These are phyloP conservation scores for Trichogramma pretiosum DNA, from an alignment of 1,140 invertebrate species.

Conservation along the genomic window DNA sequence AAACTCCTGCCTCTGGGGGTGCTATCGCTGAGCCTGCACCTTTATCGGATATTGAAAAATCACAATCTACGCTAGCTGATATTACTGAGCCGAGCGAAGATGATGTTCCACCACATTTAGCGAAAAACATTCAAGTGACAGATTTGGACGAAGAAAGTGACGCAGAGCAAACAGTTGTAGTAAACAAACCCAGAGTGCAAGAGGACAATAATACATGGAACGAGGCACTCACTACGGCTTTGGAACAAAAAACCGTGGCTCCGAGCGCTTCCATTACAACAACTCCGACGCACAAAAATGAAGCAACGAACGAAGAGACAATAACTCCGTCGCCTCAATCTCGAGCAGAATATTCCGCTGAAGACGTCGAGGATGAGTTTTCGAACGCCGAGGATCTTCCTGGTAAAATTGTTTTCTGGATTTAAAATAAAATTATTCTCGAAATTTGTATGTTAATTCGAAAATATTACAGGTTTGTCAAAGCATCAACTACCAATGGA, in stretches of 20 bases:
- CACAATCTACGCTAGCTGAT: no score
- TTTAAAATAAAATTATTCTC: constrained; percentile 5
- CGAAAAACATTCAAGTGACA: constrained; percentile 21
- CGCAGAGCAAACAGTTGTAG: neutral
- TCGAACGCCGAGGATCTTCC: constrained; percentile 28
- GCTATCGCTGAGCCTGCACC: no score
- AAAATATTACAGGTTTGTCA: constrained; percentile 2
- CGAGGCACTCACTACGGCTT: constrained; percentile 29
- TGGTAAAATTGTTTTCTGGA: constrained; percentile 15
- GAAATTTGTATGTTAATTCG: no score
- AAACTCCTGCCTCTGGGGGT: neutral
- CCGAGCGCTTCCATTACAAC: constrained; percentile 24
- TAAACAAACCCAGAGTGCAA: constrained; percentile 1
- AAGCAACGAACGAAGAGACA: constrained; percentile 19
- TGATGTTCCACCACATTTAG: no score
- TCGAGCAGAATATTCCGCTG: constrained; percentile 23
- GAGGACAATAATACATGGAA: constrained; percentile 31
- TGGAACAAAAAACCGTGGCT: constrained; percentile 31
- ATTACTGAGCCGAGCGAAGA: no score
- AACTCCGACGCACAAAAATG: constrained; percentile 9
- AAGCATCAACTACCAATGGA: constrained; percentile 23
- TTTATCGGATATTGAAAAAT: no score
- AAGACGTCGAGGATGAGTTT: constrained; percentile 29
- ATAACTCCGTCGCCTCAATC: constrained; percentile 29
- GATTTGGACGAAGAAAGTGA: constrained; percentile 4